phyloP scores from a whole-genome alignment of 2,888 invertebrate species.

The Aphodius sticticus region DNA sequence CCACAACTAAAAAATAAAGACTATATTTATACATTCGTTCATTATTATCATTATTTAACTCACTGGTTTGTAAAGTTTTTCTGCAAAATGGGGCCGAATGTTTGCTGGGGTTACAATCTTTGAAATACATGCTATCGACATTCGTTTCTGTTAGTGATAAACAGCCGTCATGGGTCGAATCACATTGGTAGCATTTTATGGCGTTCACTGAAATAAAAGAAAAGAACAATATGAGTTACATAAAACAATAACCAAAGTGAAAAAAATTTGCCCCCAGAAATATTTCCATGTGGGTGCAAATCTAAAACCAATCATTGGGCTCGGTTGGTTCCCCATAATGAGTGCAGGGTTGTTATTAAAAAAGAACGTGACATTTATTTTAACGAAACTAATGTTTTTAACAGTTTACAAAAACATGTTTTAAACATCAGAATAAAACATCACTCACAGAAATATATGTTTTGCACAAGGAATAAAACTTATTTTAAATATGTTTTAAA shows the following conservation, averaged over 20 bases:
- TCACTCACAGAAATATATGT: too few relatives aligned
- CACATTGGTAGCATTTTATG: conserved; percentile 78
- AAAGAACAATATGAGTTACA: background rate
- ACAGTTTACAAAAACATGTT: too few relatives aligned
- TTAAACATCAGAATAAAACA: too few relatives aligned
- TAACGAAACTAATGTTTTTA: too few relatives aligned
- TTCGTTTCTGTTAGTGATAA: conserved; percentile 65
- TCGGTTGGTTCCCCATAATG: too few relatives aligned
- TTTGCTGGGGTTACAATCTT: conserved; percentile 54
- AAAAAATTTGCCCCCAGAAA: background rate
- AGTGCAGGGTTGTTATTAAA: too few relatives aligned
- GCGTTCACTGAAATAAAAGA: conserved; percentile 58
- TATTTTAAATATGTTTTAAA: too few relatives aligned
- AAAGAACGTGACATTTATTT: too few relatives aligned
- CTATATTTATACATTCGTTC: conserved; percentile 7
- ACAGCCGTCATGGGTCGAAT: conserved; percentile 74
- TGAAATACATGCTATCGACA: conserved; percentile 61
- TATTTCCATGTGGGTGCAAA: too few relatives aligned
- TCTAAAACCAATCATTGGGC: too few relatives aligned
- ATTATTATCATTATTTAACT: conserved; percentile 46
- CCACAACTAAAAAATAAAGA: conserved; percentile 56
- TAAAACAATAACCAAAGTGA: background rate
- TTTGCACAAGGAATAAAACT: too few relatives aligned
- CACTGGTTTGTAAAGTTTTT: conserved; percentile 72
- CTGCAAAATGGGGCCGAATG: conserved; percentile 68